Evolutionary conservation across 2,888 invertebrate species (phyloP).

Genomic region (Tricholauxania praeusta): DNA sequence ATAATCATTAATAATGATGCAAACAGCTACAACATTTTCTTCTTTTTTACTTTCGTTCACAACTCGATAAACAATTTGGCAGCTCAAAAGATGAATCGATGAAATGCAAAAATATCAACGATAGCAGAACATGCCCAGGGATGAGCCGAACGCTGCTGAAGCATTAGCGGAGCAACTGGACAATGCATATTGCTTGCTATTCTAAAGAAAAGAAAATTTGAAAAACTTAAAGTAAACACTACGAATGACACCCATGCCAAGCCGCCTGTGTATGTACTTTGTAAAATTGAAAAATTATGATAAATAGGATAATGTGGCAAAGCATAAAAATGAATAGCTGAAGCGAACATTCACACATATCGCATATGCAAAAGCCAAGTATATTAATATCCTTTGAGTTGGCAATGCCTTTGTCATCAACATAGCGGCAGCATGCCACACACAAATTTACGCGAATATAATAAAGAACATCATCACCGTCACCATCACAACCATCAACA

Average conservation of each 20-base stretch:
- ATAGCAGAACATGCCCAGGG: conserved; percentile 42
- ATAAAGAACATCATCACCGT: conserved; percentile 32
- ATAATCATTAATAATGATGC: conserved; percentile 64
- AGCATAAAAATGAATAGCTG: conserved; percentile 29
- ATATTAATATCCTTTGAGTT: conserved; percentile 48
- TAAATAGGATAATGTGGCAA: conserved; percentile 60
- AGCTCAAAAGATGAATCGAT: conserved; percentile 59
- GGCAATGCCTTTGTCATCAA: conserved; percentile 12
- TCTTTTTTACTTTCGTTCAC: conserved; percentile 12
- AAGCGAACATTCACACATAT: conserved; percentile 28
- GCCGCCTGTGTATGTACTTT: conserved; percentile 47
- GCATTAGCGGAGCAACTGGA: conserved; percentile 51
- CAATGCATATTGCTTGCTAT: conserved; percentile 52
- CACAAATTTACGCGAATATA: conserved; percentile 20
- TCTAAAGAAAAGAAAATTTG: neutral
- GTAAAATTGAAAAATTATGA: conserved; percentile 68
- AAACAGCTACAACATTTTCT: conserved; percentile 48
- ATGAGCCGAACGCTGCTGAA: neutral
- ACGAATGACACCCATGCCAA: conserved; percentile 10
- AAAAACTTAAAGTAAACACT: conserved; percentile 12
- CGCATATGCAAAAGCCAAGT: conserved; percentile 35
- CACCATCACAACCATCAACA: conserved; percentile 12
- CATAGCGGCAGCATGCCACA: conserved; percentile 20
- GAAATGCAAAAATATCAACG: conserved; percentile 61
- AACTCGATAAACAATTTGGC: conserved; percentile 54